Conservation (phyloP, 1,140 invertebrate species). For the Aphelinus certus region DNA sequence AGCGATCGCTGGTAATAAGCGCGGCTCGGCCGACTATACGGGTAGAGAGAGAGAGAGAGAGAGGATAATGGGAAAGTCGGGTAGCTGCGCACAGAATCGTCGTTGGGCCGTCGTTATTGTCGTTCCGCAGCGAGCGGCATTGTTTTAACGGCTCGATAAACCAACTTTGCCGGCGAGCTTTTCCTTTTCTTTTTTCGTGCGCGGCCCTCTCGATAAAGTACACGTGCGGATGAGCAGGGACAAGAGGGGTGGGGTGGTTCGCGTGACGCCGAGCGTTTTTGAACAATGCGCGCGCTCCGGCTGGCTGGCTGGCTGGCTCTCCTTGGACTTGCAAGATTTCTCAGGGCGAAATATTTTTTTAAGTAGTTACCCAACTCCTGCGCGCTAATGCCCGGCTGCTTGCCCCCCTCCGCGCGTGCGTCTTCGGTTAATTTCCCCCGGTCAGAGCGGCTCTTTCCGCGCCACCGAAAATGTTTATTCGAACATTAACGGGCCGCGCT, state of each 20-base stretch:
- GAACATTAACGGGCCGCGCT: neutral
- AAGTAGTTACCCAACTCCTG: neutral
- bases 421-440: slow-evolving; percentile 14
- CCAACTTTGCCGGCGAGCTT: slow-evolving; percentile 30
- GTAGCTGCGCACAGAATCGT: neutral
- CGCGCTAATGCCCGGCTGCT: neutral
- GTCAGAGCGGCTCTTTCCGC: neutral
- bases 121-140: slow-evolving; percentile 13
- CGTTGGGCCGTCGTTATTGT: slow-evolving; percentile 21
- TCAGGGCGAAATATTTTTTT: slow-evolving; percentile 19
- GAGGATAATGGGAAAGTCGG: too few species aligned
- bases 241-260: neutral
- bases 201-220: slow-evolving; percentile 21
- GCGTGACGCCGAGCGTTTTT: neutral
- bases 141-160: slow-evolving; percentile 42
- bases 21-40: too few species aligned
- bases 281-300: neutral
- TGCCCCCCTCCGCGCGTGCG: neutral
- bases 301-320: neutral
- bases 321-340: slow-evolving; percentile 33
- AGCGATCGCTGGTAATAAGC: too few species aligned
- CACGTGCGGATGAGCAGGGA: slow-evolving; percentile 9
- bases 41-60: too few species aligned
- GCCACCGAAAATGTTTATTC: slow-evolving; percentile 6
- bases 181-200: slow-evolving; percentile 5